These are phyloP conservation scores for Tenebrio molitor DNA, from an alignment of 1,140 invertebrate species.

Conservation along the genomic window DNA sequence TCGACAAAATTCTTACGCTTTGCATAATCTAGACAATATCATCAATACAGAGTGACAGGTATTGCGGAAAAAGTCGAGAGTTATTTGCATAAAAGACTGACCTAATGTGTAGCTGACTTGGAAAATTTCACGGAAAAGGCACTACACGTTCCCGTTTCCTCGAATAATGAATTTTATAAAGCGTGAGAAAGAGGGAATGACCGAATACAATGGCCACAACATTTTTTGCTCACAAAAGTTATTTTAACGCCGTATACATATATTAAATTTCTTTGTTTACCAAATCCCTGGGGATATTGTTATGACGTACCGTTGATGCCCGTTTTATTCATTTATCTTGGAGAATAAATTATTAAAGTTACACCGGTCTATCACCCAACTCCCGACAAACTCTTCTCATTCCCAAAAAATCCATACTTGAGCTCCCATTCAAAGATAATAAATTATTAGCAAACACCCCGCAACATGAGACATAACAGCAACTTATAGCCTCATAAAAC, in stretches of 20 bases:
- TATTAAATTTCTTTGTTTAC: constrained; percentile 33
- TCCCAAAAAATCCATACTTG: constrained; percentile 26
- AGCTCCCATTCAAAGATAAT: constrained; percentile 18
- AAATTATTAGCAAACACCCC: constrained; percentile 25
- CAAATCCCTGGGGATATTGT: constrained; percentile 35
- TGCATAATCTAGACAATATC: too few species aligned
- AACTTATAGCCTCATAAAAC: constrained; percentile 8
- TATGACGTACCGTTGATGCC: constrained; percentile 22
- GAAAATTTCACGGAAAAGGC: constrained; percentile 6
- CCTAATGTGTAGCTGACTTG: constrained; percentile 15
- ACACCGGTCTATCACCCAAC: constrained; percentile 22
- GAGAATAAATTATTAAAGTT: constrained; percentile 41
- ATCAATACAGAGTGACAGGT: too few species aligned
- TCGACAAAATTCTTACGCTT: too few species aligned
- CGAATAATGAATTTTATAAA: constrained; percentile 39
- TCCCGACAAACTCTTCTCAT: constrained; percentile 7
- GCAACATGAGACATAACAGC: constrained; percentile 10
- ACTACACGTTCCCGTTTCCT: constrained; percentile 27
- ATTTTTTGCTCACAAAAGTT: constrained; percentile 39
- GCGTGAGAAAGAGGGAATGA: constrained; percentile 13
- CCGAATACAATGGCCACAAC: constrained; percentile 18
- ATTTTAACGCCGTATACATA: constrained; percentile 39
- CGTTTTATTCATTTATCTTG: constrained; percentile 41
- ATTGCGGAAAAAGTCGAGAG: neutral
- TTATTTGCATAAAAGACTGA: constrained; percentile 4